A percentile compares a stretch with the other conserved stretches of the same genome.
Evolutionary conservation across 2,113 vertebrate genomes (phyloP).

Genomic region (Pituophis catenifer): DNA sequence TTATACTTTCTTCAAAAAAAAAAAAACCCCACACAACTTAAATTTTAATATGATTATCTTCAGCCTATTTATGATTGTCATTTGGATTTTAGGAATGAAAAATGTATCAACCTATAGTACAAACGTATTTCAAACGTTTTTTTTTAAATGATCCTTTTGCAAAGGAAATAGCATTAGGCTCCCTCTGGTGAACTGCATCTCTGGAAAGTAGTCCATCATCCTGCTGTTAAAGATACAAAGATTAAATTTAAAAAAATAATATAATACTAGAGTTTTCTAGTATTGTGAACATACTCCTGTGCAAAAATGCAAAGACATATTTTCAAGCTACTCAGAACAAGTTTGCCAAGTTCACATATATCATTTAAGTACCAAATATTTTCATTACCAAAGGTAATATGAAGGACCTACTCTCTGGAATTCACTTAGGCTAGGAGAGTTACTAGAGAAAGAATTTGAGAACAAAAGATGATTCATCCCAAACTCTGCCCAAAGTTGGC

Average conservation of each 20-base stretch:
- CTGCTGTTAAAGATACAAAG: neutral
- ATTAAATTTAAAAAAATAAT: neutral
- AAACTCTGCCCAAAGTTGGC: neutral
- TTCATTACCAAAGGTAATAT: neutral
- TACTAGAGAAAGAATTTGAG: neutral
- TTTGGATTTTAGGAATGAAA: slow-evolving; percentile 27
- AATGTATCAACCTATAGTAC: neutral
- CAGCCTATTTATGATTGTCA: slow-evolving; percentile 46
- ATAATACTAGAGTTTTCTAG: neutral
- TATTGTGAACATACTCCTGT: neutral
- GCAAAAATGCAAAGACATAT: neutral
- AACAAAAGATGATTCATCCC: neutral
- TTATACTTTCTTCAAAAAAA: slow-evolving; percentile 12
- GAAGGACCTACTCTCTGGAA: neutral
- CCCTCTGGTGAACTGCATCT: slow-evolving; percentile 57
- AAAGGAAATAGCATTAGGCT: slow-evolving; percentile 36
- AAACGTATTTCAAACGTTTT: neutral
- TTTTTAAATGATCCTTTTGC: fast-evolving
- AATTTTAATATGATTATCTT: slow-evolving; percentile 38
- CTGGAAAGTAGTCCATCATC: neutral
- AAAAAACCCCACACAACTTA: neutral
- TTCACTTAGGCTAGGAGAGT: neutral
- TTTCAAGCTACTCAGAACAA: neutral
- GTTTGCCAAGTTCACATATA: neutral
- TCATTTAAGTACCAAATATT: neutral